Evolutionary conservation across 2,113 vertebrate species (phyloP), one percentile per base, ranked within the genome.

Genomic region (Sorex araneus): DNA sequence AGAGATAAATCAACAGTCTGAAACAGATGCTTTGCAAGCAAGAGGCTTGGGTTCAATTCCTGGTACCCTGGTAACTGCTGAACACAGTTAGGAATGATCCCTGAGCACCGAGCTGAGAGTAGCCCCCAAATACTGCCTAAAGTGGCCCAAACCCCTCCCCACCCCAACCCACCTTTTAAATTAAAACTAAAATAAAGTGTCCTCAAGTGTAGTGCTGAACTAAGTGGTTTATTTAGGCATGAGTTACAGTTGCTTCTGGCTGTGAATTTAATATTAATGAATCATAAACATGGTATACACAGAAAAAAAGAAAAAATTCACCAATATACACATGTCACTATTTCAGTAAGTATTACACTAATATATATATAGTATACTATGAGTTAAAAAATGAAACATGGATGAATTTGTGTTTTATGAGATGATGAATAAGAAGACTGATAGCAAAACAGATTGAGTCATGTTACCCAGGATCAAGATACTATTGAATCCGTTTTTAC

Each of bases 371-470:
- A 60, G 36, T 63, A 16, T 23, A 54, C 23, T 30, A 74, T 15
- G 47, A 86, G 78, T n/a, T 9, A 19, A 80, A 75, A 94, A 50
- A 67, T 8, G 2, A 27, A 78, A 82, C 93, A 89, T 63, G 47
- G 13, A 30, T 43, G 28, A 66, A 90, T 71, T 63, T 84, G 63
- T 80, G 45, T 32, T 50, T 90, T 34, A 18, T 67, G 60, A 64
- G 13, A 47, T 83, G 43, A 63, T 57, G 27, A 69, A 28, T 67
- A 60, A 8, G 63, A 18, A 45, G 0, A 2, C 28, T 54, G 50
- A 71, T 63, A 87, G 87, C 23, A 9, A 69, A 94, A 69, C 8
- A 88, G 63, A 88, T 78, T 50, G 71, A 47, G 47, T 66, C 25
- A 34, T 10, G 8, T 30, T 80, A 43, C 12, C 19, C 43, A 63